Conservation (phyloP, 2,113 vertebrate species). For the Fulmarus glacialis region DNA sequence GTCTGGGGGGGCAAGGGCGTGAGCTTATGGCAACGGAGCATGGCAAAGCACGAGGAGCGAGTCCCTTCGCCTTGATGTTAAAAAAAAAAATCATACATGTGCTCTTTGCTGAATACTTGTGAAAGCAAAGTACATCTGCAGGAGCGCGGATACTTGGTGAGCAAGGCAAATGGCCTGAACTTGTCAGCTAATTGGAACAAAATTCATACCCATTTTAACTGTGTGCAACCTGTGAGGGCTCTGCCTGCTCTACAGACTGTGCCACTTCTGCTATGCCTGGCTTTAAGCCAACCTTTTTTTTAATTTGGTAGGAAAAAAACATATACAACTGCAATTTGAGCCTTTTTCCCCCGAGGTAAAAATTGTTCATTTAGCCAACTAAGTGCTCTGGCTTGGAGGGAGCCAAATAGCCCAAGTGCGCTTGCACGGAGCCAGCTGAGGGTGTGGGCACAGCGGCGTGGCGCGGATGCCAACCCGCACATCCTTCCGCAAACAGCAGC, state of each 20-base stretch:
- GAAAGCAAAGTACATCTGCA: not conserved
- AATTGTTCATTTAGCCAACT: too few relatives aligned
- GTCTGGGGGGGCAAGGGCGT: rapidly evolving
- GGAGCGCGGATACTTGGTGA: rapidly evolving
- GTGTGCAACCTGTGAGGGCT: not conserved
- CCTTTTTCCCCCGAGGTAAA: not conserved
- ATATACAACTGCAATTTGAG: not conserved
- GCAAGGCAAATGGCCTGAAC: not conserved
- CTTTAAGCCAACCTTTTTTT: not conserved
- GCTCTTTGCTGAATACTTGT: not conserved
- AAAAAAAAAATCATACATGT: not conserved
- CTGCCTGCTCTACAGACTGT: not conserved
- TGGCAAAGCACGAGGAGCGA: too few relatives aligned
- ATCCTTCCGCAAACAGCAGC: not conserved
- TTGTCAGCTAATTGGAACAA: not conserved
- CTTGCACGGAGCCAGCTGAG: too few relatives aligned
- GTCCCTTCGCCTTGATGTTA: not conserved
- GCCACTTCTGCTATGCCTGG: not conserved
- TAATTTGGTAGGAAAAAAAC: not conserved
- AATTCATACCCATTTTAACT: not conserved
- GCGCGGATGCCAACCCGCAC: rapidly evolving
- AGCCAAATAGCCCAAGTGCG: not conserved
- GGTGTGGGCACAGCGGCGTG: not conserved
- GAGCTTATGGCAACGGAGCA: not conserved
- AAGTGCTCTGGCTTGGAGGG: not conserved